Evolutionary conservation across 1,140 invertebrate genomes (phyloP), one percentile per base, ranked within the genome.

Genomic region (Helicorthomorpha holstii): DNA sequence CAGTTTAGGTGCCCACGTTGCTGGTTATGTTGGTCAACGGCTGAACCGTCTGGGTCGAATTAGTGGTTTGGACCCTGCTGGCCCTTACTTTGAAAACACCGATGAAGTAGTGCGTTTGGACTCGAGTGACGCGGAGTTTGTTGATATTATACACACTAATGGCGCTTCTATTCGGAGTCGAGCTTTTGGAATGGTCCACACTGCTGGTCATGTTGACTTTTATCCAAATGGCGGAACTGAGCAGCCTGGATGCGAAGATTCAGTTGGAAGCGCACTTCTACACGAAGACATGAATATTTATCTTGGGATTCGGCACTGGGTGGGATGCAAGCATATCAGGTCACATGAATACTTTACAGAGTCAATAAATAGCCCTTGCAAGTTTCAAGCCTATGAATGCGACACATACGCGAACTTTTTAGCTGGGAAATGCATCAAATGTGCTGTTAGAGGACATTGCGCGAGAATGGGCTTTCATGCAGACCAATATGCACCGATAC

Each of bases 91-190:
- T 67, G 81, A 83, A 57, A 80, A 84, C 55, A 82, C 85, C 0
- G 75, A 81, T 46, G 75, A 80, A 3, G 75, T 85, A 55, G 86
- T 92, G 0, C 75, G 88, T 1, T 69, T 94, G 16, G 89, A 94
- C 65, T 76, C 79, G 14, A 76, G 76, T 12, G 91, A 94, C 62
- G 88, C 87, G 0, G 68, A 77, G 38, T 91, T 82, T 61, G 87
- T 93, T 1, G 87, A 88, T 60, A 75, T 87, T 1, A 82, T 92
- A 54, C 90, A 94, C 63, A 88, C 87, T 2, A 88, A 94, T 64
- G 82, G 81, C 0, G 7, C 80, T 63, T 79, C 80, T 1, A 77
- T 91, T 59, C 79, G 88, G 54, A 77, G 76, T 60, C 85, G 84
- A 58, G 83, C 82, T 58, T 69, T 87, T 14, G 87, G 87, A 23